phyloP scores from a whole-genome alignment of 1,140 invertebrate species.

The Adelges cooleyi region DNA sequence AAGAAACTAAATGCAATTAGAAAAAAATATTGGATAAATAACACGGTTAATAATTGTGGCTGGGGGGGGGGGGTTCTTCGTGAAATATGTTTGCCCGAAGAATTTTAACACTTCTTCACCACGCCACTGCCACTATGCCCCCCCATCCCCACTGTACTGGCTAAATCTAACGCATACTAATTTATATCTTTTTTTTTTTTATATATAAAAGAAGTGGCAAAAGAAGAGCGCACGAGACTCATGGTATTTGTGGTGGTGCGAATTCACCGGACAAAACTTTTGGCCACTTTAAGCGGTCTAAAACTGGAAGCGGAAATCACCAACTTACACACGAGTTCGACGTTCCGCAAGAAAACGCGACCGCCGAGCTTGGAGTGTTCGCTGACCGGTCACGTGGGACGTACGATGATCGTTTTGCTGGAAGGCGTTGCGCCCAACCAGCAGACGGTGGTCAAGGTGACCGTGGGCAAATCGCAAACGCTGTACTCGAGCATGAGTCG shows the following conservation, averaged over 20 bases:
- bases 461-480: slow-evolving; percentile 81
- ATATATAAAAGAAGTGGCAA: slow-evolving; percentile 40
- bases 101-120: too few relatives aligned
- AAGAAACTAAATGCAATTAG: too few relatives aligned
- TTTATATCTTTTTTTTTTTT: slow-evolving; percentile 21
- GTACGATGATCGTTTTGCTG: slow-evolving; percentile 81
- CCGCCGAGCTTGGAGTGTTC: slow-evolving; percentile 67
- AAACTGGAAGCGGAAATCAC: slow-evolving; percentile 84
- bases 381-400: slow-evolving; percentile 76
- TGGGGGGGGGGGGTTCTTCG: too few relatives aligned
- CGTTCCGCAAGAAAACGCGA: slow-evolving; percentile 64
- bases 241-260: slow-evolving; percentile 79
- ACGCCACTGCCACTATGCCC: not conserved
- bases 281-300: slow-evolving; percentile 83
- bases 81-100: too few relatives aligned
- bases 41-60: too few relatives aligned
- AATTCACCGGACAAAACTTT: slow-evolving; percentile 72
- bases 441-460: slow-evolving; percentile 90
- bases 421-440: slow-evolving; percentile 81
- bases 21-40: too few relatives aligned
- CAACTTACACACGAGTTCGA: slow-evolving; percentile 64
- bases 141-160: not conserved
- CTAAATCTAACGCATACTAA: not conserved
- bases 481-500: slow-evolving; percentile 73
- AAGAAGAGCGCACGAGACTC: slow-evolving; percentile 45